These are phyloP conservation scores for Aeoliscus strigatus DNA, from an alignment of 2,797 vertebrate species.

Conservation along the genomic window DNA sequence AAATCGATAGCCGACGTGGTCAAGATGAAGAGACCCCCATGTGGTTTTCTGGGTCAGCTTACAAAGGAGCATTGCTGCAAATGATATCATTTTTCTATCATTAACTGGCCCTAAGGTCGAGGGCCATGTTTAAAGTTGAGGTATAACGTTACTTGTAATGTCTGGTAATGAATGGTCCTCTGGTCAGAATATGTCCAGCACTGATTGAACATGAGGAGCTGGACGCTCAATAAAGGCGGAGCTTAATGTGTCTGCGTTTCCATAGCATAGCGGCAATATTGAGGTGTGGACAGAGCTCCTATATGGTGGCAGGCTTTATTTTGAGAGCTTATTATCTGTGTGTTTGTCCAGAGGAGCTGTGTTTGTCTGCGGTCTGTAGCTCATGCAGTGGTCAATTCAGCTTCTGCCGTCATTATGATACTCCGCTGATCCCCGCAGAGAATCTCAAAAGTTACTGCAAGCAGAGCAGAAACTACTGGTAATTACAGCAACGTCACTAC, in stretches of 20 bases:
- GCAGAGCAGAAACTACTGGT: not conserved
- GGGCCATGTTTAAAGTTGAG: conserved; percentile 57
- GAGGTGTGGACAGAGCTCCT: conserved; percentile 20
- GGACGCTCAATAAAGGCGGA: conserved; percentile 18
- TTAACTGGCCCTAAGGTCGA: conserved; percentile 64
- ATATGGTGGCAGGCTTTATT: conserved; percentile 34
- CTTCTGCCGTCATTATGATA: conserved; percentile 31
- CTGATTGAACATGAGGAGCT: conserved; percentile 50
- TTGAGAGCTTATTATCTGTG: conserved; percentile 56
- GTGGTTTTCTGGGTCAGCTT: conserved; percentile 68
- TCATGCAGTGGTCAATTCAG: conserved; percentile 12
- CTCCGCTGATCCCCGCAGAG: conserved; percentile 6
- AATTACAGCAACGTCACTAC: too few relatives aligned
- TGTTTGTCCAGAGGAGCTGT: conserved; percentile 57
- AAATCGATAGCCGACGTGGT: conserved; percentile 68
- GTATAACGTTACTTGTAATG: conserved; percentile 62
- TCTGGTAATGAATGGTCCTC: conserved; percentile 57
- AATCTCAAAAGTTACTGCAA: not conserved
- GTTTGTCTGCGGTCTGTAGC: conserved; percentile 51
- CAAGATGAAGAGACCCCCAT: conserved; percentile 69
- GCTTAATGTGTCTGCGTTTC: conserved; percentile 47
- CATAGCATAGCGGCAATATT: conserved; percentile 42
- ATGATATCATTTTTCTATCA: conserved; percentile 71
- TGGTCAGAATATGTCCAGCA: conserved; percentile 44
- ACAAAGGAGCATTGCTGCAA: conserved; percentile 60